Evolutionary conservation across 1,140 invertebrate species (phyloP), one percentile per base, ranked within the genome.

Genomic region (Hyles euphorbiae): DNA sequence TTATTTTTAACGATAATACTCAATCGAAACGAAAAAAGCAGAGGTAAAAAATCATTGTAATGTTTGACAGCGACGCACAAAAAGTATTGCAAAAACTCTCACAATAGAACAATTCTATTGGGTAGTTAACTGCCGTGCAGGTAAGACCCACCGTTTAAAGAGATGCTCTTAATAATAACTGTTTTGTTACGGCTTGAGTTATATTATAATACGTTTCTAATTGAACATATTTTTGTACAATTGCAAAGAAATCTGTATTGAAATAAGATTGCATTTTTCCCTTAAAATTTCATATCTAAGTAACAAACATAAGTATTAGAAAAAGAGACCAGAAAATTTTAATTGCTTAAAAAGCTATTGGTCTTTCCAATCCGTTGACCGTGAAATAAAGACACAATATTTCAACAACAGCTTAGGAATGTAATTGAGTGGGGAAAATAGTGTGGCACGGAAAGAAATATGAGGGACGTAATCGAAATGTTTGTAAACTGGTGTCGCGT

Each of bases 401-500:
- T 33, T 44, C 22, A 22, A 11, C 22, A 22, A 40, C 12, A 55
- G 22, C 44, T 40, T 40, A 12, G n/a, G 49, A 55, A 62, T 61
- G 60, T 71, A 75, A 81, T 79, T 76, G 69, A 74, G 63, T 65
- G 70, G 66, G 72, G 51, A 65, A 68, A 66, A 63, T 22, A 22
- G 67, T 58, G 65, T 66, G 54, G 68, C 57, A 61, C 58, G 70
- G 63, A 65, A 63, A 73, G 65, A 73, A 63, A 73, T 73, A 73
- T 73, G 46, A 76, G 72, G 74, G 70, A 67, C 61, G 73, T 81
- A 81, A 79, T 84, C 72, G 72, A 74, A 76, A 79, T 83, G 80
- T 83, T 83, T 83, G 78, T 83, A 80, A 81, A 80, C 72, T 65
- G 61, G 55, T 76, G 74, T 75, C 74, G 78, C 78, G 78, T 80